Base-by-base conservation (phyloP, 2,797 vertebrate species). In the Acanthiza pusilla region DNA sequence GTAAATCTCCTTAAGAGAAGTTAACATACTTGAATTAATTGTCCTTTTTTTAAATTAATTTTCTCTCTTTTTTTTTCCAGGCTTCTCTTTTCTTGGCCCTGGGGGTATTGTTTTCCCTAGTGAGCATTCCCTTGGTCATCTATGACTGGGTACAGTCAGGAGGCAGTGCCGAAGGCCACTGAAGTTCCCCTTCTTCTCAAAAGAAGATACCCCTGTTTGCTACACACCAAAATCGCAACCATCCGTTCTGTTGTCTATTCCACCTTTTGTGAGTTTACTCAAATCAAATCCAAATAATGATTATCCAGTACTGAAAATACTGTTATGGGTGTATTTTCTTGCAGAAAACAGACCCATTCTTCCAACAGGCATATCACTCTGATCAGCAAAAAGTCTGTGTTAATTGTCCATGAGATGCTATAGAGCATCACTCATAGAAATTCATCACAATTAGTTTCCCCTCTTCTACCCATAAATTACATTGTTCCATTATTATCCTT, bases 41-140 rank as follows among this genome's bases (percentile, higher is more conserved):
- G 71, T 71, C 34, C 75, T 93, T 83, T 80, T 57, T 76, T 93
- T 83, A 77, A 54, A 50, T 60, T 94, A 42, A 66, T 86, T 85
- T 88, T 84, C 14, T 80, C 47, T 88, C 14, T 13, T 60, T 95
- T 61, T 95, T 96, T 70, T 96, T 90, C 38, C 85, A 98, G 98
- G 98, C 97, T 60, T 95, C 94, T 85, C 96, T 98, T 62, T 98
- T 98, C 96, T 88, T 98, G 93, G 94, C 87, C 1, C 91, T 98
- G 75, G 98, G 98, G 36, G 43, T 98, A 71, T 67, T 98, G 86
- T 98, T 98, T 93, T 98, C 98, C 32, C 50, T 97, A 85, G 92
- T 98, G 79, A 98, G 98, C 97, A 98, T 98, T 85, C 98, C 98
- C 7, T 93, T 98, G 96, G 98, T 98, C 85, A 97, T 98, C 96